These are phyloP conservation scores for Heteromormyrus szaboi DNA, from an alignment of 2,797 vertebrate genomes.

Conservation along the genomic window DNA sequence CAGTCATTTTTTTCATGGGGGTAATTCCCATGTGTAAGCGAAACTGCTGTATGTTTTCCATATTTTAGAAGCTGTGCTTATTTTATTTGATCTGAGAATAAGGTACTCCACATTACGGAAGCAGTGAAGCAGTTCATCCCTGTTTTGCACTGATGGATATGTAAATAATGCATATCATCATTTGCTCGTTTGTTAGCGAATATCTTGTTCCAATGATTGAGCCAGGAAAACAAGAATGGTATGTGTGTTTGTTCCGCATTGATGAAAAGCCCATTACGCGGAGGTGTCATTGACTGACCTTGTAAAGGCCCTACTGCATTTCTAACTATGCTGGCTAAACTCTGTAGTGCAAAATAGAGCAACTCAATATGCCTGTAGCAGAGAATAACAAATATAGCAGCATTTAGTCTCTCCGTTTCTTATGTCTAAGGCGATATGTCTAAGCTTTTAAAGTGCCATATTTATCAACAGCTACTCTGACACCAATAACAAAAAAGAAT, in stretches of 20 bases:
- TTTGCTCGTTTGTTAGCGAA: slow-evolving; percentile 25
- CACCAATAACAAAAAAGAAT: neutral
- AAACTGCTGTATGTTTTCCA: neutral
- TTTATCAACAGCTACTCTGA: neutral
- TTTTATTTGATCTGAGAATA: neutral
- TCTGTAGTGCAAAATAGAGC: neutral
- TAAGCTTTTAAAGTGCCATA: neutral
- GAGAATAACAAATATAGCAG: neutral
- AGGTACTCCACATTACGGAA: neutral
- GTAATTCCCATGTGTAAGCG: neutral
- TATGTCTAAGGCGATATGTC: neutral
- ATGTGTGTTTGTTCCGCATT: slow-evolving; percentile 34
- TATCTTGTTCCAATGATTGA: slow-evolving; percentile 28
- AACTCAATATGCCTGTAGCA: neutral
- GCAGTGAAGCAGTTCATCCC: slow-evolving; percentile 18
- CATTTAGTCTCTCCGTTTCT: neutral
- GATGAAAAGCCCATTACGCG: slow-evolving; percentile 35
- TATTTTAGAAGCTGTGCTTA: neutral
- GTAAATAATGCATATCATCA: slow-evolving; percentile 38
- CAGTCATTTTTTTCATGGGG: neutral
- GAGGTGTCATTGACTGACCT: slow-evolving; percentile 32
- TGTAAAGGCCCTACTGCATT: slow-evolving; percentile 1
- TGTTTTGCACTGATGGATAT: slow-evolving; percentile 25
- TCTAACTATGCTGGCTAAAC: neutral
- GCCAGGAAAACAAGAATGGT: slow-evolving; percentile 30